A percentile compares a stretch with the other conserved stretches of the same genome.
These are phyloP conservation scores for Bubo blakistoni DNA, from an alignment of 2,113 vertebrate species.

Conservation along the genomic window DNA sequence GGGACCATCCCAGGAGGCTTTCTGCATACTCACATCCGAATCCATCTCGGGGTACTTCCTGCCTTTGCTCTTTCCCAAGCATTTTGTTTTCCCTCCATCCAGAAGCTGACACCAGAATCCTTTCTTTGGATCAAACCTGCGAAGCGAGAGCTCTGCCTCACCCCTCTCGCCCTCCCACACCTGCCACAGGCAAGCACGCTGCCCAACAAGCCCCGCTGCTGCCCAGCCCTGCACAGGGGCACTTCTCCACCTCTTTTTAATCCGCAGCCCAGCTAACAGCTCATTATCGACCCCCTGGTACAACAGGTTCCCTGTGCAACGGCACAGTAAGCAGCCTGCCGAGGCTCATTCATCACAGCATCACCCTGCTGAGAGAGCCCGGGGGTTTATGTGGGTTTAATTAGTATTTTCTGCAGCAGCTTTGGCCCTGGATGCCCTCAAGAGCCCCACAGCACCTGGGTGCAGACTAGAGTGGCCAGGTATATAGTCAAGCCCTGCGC, in stretches of 20 bases:
- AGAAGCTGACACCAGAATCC: constrained; percentile 98
- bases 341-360: background rate
- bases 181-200: background rate
- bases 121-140: constrained; percentile 96
- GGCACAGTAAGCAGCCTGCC: background rate
- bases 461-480: background rate
- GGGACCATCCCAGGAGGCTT: background rate
- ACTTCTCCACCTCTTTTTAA: background rate
- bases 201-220: background rate
- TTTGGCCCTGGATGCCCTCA: background rate
- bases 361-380: background rate
- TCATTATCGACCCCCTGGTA: background rate
- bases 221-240: background rate
- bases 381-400: background rate
- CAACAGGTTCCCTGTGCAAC: background rate
- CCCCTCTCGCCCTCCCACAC: background rate
- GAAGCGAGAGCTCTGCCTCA: background rate
- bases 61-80: constrained; percentile 97
- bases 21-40: constrained; percentile 82
- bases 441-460: background rate
- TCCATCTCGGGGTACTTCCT: constrained; percentile 95
- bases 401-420: background rate
- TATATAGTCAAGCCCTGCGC: background rate
- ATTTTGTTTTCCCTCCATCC: constrained; percentile 94
- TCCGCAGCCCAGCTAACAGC: background rate